Conservation (phyloP, 2,113 vertebrate genomes). For the Oryzias woworae region DNA sequence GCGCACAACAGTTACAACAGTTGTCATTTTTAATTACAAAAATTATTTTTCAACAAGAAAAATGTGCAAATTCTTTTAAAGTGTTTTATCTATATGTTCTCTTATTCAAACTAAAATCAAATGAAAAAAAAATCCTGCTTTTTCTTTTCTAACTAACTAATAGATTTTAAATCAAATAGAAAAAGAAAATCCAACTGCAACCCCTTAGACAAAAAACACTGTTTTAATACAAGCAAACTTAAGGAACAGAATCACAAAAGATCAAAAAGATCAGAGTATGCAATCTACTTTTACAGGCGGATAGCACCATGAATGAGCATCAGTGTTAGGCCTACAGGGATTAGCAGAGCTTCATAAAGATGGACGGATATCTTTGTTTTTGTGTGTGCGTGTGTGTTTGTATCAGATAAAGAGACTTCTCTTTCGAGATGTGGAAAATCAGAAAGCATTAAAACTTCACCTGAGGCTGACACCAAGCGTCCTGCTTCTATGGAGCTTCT, state of each 20-base stretch:
- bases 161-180: conserved; percentile 17
- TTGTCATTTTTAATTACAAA: too few species aligned
- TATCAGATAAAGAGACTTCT: conserved; percentile 56
- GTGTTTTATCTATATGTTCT: too few species aligned
- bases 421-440: conserved; percentile 71
- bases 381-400: conserved; percentile 24
- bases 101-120: too few species aligned
- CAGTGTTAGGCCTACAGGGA: conserved; percentile 72
- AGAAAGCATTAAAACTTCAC: conserved; percentile 76
- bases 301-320: conserved; percentile 71
- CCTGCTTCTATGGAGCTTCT: conserved; percentile 79
- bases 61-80: too few species aligned
- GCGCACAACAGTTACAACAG: too few species aligned
- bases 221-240: conserved; percentile 65
- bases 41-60: too few species aligned
- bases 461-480: conserved; percentile 72
- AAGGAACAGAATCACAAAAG: conserved; percentile 69
- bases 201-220: conserved; percentile 42
- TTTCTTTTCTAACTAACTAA: too few species aligned
- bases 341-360: conserved; percentile 74
- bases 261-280: conserved; percentile 71
- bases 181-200: conserved; percentile 25
- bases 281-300: conserved; percentile 78
- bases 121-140: too few species aligned
- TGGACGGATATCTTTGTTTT: conserved; percentile 65